A percentile compares a stretch with the other conserved stretches of the same genome.
Evolutionary conservation across 92 coral and sea anemone species (phyloP).

Genomic region (Isaurus tuberculatus): DNA sequence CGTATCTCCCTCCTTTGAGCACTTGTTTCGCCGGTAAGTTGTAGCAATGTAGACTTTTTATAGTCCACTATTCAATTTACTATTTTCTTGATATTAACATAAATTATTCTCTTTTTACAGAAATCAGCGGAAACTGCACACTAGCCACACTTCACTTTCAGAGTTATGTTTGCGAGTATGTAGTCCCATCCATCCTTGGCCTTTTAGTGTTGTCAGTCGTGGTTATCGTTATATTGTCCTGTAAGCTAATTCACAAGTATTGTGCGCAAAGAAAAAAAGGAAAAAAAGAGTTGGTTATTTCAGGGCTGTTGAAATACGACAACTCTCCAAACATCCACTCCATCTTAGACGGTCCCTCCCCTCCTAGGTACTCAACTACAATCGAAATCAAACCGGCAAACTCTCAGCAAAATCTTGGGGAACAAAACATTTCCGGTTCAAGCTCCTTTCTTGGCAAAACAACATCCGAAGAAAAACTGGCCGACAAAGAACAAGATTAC

Average conservation of each 20-base stretch:
- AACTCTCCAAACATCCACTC: constrained; percentile 36
- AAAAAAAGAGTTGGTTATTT: not conserved
- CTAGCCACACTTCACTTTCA: not conserved
- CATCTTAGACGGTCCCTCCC: constrained; percentile 8
- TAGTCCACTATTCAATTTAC: too few relatives aligned
- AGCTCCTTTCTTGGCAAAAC: not conserved
- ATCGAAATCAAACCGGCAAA: constrained; percentile 15
- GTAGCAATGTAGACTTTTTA: too few relatives aligned
- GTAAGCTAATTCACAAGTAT: not conserved
- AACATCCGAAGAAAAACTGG: not conserved
- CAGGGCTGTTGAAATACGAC: not conserved
- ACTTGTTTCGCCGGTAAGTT: too few relatives aligned
- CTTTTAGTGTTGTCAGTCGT: not conserved
- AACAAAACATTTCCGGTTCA: not conserved
- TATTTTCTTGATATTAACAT: too few relatives aligned
- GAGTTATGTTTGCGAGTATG: not conserved
- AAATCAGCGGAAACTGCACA: not conserved
- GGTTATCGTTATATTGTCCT: constrained; percentile 6
- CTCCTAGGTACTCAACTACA: not conserved
- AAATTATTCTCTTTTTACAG: not conserved
- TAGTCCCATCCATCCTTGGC: constrained; percentile 10
- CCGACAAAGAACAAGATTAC: not conserved
- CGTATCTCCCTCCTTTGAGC: too few relatives aligned
- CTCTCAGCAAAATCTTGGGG: not conserved
- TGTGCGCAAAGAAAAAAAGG: not conserved